Percentiles rank a stretch among this genome's conserved stretches.
phyloP scores from a whole-genome alignment of 2,113 vertebrate species.

The Ochotona curzoniae region DNA sequence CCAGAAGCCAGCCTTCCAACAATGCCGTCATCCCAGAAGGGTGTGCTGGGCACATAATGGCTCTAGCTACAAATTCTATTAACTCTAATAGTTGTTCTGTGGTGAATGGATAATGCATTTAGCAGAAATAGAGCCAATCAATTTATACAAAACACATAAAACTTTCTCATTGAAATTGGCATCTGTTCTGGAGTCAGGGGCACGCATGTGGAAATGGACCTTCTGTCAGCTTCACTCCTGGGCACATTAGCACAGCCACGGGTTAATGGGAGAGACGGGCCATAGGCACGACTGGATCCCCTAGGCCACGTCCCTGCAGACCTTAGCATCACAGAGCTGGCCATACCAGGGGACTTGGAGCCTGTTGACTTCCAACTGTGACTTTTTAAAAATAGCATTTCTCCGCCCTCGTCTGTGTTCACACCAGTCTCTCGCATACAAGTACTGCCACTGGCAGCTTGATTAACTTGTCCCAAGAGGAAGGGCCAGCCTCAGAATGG shows the following conservation, averaged over 20 bases:
- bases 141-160: conserved; percentile 77
- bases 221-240: conserved; percentile 67
- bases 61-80: conserved; percentile 68
- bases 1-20: not conserved
- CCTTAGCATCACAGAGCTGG: not conserved
- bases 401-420: not conserved
- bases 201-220: conserved; percentile 67
- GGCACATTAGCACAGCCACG: conserved; percentile 45
- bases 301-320: not conserved
- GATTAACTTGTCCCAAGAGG: not conserved
- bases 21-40: conserved; percentile 46
- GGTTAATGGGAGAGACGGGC: conserved; percentile 70
- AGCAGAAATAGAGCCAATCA: conserved; percentile 81
- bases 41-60: conserved; percentile 41
- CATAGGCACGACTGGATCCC: not conserved
- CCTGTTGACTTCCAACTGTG: not conserved
- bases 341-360: not conserved
- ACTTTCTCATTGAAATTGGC: conserved; percentile 78
- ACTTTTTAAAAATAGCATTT: not conserved
- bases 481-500: not conserved
- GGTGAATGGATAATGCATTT: conserved; percentile 76
- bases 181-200: conserved; percentile 73
- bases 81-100: conserved; percentile 74
- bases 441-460: not conserved
- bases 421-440: accelerated